Base-by-base conservation (phyloP, 2,888 invertebrate species). In the Sialis lutaria region DNA sequence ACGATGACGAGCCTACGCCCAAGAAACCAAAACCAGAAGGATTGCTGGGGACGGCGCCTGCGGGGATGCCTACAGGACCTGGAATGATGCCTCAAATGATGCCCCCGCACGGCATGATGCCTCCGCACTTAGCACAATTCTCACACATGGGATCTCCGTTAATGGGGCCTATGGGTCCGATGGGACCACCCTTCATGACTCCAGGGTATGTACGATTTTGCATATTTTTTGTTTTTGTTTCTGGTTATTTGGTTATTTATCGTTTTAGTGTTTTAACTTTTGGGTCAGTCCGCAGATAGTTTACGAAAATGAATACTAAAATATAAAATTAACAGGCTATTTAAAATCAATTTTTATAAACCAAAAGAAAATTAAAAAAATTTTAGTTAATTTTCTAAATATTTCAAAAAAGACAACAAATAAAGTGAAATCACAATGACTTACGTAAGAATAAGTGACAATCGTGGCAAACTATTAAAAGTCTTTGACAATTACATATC, bases 1-100 rank as follows among this genome's bases (percentile, higher is more conserved):
- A 87, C 40, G 85, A 87, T 57, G 86, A 87, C 60, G 86, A 87
- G 58, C 88, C 88, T 0, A 75, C 79, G 5, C 75, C 79, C 39
- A 88, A 88, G 66, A 82, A 83, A 61, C 67, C 74, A 53, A 79
- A 81, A 66, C 77, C 67, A 47, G 82, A 70, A 66, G 81, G 79
- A n/a, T 68, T 80, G 4, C 67, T 80, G 44, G 72, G 75, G 6
- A 77, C 75, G 49, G 73, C 75, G 4, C 77, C 73, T 4, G 75
- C 78, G 39, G 71, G 75, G 2, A 69, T 76, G 49, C 69, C 73
- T 10, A 50, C 78, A 61, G 79, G 75, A 59, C 60, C 74, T 54
- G 67, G 69, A 32, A 76, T 83, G 63, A 77, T 81, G 56, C 75
- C 77, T 1, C 81, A 77, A 42, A 77, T 79, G 69, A 77, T 79